Percentiles rank a stretch among this genome's conserved stretches.
Evolutionary conservation across 1,140 invertebrate genomes (phyloP).

Genomic region (Bombus breviceps): DNA sequence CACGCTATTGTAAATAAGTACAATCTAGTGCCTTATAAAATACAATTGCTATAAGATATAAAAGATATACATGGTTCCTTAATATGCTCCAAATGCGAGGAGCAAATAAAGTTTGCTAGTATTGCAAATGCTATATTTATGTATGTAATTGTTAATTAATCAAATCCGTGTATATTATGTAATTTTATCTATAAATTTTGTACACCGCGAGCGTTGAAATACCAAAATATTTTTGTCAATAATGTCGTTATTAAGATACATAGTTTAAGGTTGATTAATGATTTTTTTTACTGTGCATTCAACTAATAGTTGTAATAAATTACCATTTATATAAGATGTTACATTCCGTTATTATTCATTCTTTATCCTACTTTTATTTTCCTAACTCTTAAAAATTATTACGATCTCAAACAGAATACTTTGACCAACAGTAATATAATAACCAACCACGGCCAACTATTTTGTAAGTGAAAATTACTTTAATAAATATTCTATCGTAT

Average conservation of each 20-base stretch:
- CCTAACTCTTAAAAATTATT: background rate
- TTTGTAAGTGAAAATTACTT: background rate
- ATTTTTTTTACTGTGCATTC: constrained; percentile 32
- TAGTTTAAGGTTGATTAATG: constrained; percentile 28
- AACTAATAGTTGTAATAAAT: constrained; percentile 38
- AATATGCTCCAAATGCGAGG: background rate
- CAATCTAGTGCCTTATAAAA: constrained; percentile 31
- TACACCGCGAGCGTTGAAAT: background rate
- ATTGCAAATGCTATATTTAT: constrained; percentile 23
- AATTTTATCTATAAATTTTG: background rate
- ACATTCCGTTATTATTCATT: background rate
- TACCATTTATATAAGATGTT: background rate
- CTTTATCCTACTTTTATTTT: background rate
- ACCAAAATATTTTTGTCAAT: constrained; percentile 34
- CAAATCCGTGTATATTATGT: background rate
- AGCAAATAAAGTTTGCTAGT: constrained; percentile 11
- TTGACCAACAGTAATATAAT: background rate
- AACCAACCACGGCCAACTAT: background rate
- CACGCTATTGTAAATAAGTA: too few relatives aligned
- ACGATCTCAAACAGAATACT: background rate
- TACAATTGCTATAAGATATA: constrained; percentile 13
- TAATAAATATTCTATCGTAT: background rate
- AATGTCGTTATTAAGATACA: constrained; percentile 40
- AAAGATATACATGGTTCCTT: background rate
- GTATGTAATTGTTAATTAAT: background rate